Conservation (phyloP, 2,888 invertebrate genomes). For the Mythimna lalbum region DNA sequence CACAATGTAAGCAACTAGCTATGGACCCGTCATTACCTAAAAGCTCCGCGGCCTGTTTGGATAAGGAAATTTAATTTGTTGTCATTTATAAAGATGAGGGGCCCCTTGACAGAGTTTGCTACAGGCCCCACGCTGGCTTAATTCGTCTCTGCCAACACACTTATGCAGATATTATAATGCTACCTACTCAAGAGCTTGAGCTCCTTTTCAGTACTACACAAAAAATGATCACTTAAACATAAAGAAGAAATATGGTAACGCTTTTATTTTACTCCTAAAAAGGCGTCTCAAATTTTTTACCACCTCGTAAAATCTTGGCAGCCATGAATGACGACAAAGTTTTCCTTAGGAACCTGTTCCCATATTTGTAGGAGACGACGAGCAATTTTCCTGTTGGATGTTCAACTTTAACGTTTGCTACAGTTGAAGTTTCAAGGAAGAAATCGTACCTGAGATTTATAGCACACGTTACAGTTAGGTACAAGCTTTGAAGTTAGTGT, state of each 20-base stretch:
- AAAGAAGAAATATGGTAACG: background rate
- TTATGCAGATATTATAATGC: constrained; percentile 53
- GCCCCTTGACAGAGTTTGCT: no score
- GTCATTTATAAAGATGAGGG: no score
- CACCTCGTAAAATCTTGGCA: constrained; percentile 40
- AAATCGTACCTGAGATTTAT: constrained; percentile 14
- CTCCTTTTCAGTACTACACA: constrained; percentile 12
- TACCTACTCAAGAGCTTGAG: constrained; percentile 38
- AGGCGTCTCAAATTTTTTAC: constrained; percentile 27
- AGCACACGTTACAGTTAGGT: background rate
- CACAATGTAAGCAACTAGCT: no score
- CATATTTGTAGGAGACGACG: constrained; percentile 40
- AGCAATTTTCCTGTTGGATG: constrained; percentile 42
- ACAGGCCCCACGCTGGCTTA: no score
- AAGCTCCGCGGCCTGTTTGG: no score
- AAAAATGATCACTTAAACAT: constrained; percentile 26
- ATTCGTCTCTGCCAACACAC: constrained; percentile 16
- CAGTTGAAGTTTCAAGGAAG: constrained; percentile 27
- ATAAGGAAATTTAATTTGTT: no score
- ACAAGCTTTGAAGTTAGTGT: no score
- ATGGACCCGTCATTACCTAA: no score
- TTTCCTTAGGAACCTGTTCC: constrained; percentile 35
- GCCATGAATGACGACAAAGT: constrained; percentile 31
- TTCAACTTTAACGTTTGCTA: constrained; percentile 37
- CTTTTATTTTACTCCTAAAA: constrained; percentile 28